These are phyloP conservation scores for Cylindroiulus punctatus DNA, from an alignment of 2,888 invertebrate species.

Conservation along the genomic window DNA sequence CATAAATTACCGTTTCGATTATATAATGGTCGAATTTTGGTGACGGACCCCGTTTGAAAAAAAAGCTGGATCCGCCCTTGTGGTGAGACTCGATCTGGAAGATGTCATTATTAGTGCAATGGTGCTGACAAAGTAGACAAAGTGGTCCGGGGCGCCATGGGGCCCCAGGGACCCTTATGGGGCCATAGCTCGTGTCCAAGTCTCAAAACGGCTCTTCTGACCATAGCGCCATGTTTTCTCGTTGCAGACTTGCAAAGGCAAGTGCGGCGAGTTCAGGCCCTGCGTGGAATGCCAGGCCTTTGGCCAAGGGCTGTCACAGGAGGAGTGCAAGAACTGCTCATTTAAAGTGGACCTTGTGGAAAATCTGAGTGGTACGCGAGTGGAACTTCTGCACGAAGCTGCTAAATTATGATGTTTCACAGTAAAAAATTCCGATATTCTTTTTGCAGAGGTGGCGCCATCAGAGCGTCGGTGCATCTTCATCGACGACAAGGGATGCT, in stretches of 20 bases:
- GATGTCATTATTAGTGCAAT: too few relatives aligned
- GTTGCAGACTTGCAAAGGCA: constrained; percentile 84
- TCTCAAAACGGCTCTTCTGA: too few relatives aligned
- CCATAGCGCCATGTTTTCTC: constrained; percentile 14
- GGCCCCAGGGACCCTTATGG: too few relatives aligned
- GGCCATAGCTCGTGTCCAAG: too few relatives aligned
- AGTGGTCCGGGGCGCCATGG: too few relatives aligned
- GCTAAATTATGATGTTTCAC: not conserved
- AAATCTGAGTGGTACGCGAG: constrained; percentile 23
- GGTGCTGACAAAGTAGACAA: too few relatives aligned
- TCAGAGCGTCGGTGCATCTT: constrained; percentile 54
- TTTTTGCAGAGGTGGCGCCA: constrained; percentile 17
- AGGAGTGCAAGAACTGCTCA: constrained; percentile 66
- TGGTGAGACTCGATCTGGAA: too few relatives aligned
- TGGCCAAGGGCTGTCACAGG: constrained; percentile 57
- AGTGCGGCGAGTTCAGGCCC: constrained; percentile 88
- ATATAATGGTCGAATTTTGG: too few relatives aligned
- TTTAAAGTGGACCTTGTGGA: constrained; percentile 46
- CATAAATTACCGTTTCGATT: too few relatives aligned
- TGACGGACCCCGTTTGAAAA: too few relatives aligned
- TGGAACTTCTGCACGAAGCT: not conserved
- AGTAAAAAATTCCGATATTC: not conserved
- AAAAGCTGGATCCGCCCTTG: too few relatives aligned
- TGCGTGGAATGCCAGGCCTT: constrained; percentile 95
- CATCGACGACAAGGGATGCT: constrained; percentile 53